Base-by-base conservation (phyloP, 2,797 vertebrate genomes). In the Phaenicophaeus curvirostris region DNA sequence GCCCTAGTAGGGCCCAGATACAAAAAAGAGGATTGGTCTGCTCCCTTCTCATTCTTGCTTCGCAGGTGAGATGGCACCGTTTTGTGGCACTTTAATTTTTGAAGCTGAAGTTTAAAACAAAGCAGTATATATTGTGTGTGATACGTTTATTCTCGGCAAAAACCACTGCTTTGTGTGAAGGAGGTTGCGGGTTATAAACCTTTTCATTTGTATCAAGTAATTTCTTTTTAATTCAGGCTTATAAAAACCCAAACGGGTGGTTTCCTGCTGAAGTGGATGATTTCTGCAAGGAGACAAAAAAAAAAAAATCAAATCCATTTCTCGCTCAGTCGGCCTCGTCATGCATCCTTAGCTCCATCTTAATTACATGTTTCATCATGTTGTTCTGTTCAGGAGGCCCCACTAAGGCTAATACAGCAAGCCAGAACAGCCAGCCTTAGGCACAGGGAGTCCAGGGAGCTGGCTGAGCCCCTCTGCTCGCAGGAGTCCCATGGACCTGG, bases 301-400 rank as follows among this genome's bases (percentile, higher is more conserved):
- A 94, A 94, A 92, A 94, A 93, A 96, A 83, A 92, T 83, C 62
- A 92, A 95, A 95, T 94, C 91, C 85, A 94, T 96, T 96, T 96
- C 90, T 97, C 42, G 85, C 96, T 94, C 95, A 96, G 95, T 96
- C 74, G 54, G 95, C 91, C 83, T 94, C 93, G 93, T 95, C 96
- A 96, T 96, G 96, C 95, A 95, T 95, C 94, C 95, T 97, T 96
- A 94, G 95, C 95, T 96, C 88, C 94, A 96, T 96, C 95, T 96
- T 96, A 97, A 97, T 96, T 96, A 97, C 93, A 94, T 91, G 92
- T 96, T 97, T 95, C 93, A 94, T 96, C 95, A 96, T 93, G 93
- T 95, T 96, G 69, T 54, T 92, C 93, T 88, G 77, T 95, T 96
- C 83, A 90, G 83, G 89, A 89, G 91, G 87, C 95, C 92, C 80